These are phyloP conservation scores for Xiphophorus maculatus DNA, from an alignment of 2,113 vertebrate genomes.

Conservation along the genomic window DNA sequence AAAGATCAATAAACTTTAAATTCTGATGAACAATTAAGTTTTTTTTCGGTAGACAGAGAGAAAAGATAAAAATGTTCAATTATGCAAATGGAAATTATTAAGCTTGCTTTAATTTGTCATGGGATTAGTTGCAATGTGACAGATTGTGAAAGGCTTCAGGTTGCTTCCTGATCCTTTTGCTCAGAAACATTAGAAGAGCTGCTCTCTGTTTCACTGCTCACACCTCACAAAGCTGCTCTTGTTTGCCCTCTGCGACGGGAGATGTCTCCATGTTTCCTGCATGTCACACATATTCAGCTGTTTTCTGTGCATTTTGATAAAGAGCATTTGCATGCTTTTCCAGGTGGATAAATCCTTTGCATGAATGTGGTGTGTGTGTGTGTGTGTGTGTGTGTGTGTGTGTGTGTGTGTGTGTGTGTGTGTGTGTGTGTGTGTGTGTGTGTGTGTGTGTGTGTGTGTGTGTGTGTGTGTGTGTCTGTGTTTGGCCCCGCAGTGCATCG, in stretches of 20 bases:
- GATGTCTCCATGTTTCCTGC: slow-evolving; percentile 8
- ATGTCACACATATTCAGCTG: neutral
- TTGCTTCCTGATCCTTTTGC: slow-evolving; percentile 16
- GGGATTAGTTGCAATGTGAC: neutral
- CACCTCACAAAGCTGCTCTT: slow-evolving; percentile 41
- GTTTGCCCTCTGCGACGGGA: slow-evolving; percentile 18
- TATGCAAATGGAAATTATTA: too few relatives aligned
- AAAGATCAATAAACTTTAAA: too few relatives aligned
- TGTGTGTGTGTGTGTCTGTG: neutral
- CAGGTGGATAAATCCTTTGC: neutral
- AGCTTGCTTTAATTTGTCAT: too few relatives aligned
- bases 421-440: neutral
- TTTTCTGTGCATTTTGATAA: neutral
- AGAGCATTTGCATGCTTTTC: slow-evolving; percentile 18
- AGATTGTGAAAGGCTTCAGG: neutral
- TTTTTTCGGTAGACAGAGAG: too few relatives aligned
- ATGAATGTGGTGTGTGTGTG: slow-evolving; percentile 2
- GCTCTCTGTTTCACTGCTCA: slow-evolving; percentile 30
- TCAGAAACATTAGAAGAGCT: slow-evolving; percentile 15
- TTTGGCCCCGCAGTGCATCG: slow-evolving; percentile 84
- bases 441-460: neutral
- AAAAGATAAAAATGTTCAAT: too few relatives aligned
- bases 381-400: neutral
- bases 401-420: neutral
- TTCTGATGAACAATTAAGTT: too few relatives aligned